phyloP scores from a whole-genome alignment of 2,888 invertebrate genomes.

The Lasius fuliginosus region DNA sequence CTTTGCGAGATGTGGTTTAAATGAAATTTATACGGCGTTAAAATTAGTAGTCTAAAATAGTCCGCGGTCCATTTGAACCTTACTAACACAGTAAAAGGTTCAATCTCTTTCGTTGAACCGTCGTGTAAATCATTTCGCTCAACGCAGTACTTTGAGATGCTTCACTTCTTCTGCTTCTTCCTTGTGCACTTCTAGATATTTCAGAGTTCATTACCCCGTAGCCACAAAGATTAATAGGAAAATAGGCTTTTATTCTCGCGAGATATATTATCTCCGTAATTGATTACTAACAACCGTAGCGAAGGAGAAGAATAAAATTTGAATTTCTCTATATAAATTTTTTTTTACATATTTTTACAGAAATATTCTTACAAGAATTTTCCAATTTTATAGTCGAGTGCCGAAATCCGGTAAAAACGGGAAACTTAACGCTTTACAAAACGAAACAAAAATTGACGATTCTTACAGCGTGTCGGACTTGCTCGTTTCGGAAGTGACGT shows the following conservation, averaged over 20 bases:
- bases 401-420: neutral
- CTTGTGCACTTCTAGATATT: constrained; percentile 4
- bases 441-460: neutral
- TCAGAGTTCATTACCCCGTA: constrained; percentile 16
- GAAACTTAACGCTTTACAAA: neutral
- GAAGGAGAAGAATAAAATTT: neutral
- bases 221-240: neutral
- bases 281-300: neutral
- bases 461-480: neutral
- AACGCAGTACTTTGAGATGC: constrained; percentile 15
- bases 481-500: constrained; percentile 24
- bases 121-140: constrained; percentile 43
- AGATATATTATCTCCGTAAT: neutral
- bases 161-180: constrained; percentile 15
- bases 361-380: neutral
- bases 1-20: neutral
- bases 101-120: constrained; percentile 29
- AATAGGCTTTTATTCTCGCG: neutral
- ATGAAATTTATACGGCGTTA: constrained; percentile 43
- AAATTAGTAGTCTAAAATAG: constrained; percentile 41
- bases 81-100: constrained; percentile 31
- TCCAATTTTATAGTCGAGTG: neutral
- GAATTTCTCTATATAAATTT: neutral
- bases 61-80: constrained; percentile 24
- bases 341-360: neutral